Percentiles rank a stretch among this genome's conserved stretches.
These are phyloP conservation scores for Atrina japonica DNA, from an alignment of 2,888 invertebrate genomes.

Conservation along the genomic window DNA sequence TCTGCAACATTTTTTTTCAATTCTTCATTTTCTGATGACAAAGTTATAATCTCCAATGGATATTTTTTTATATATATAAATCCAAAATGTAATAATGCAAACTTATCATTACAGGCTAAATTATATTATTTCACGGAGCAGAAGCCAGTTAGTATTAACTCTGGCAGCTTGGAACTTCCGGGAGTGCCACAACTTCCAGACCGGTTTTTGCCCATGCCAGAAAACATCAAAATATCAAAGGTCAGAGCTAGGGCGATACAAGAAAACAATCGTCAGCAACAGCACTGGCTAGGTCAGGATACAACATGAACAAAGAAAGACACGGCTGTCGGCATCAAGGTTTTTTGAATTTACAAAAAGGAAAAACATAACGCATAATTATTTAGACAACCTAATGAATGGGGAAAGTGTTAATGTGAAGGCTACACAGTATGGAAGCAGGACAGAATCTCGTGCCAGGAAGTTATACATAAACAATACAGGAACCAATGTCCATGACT, in stretches of 20 bases:
- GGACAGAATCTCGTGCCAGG: too few relatives aligned
- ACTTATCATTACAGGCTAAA: conserved; percentile 1
- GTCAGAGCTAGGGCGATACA: background rate
- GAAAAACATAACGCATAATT: too few relatives aligned
- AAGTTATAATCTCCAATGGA: conserved; percentile 1
- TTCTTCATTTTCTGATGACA: conserved; percentile 5
- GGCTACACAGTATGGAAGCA: too few relatives aligned
- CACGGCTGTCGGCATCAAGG: conserved; percentile 25
- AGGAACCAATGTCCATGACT: conserved; percentile 37
- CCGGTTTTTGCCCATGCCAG: background rate
- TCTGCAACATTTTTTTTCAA: background rate
- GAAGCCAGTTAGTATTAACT: background rate
- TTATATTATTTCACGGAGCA: background rate
- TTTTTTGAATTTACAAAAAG: conserved; percentile 15
- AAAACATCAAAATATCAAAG: background rate
- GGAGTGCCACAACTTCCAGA: background rate
- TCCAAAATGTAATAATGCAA: too few relatives aligned
- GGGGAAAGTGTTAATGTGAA: too few relatives aligned
- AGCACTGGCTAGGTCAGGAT: too few relatives aligned
- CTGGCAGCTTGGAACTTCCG: background rate
- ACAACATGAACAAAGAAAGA: conserved; percentile 16
- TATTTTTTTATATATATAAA: background rate
- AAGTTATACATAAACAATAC: conserved; percentile 1
- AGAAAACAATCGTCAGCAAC: background rate
- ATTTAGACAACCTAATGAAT: too few relatives aligned